Percentiles rank a stretch among this genome's conserved stretches.
Evolutionary conservation across 2,888 invertebrate genomes (phyloP).

Genomic region (Cenopis cana): DNA sequence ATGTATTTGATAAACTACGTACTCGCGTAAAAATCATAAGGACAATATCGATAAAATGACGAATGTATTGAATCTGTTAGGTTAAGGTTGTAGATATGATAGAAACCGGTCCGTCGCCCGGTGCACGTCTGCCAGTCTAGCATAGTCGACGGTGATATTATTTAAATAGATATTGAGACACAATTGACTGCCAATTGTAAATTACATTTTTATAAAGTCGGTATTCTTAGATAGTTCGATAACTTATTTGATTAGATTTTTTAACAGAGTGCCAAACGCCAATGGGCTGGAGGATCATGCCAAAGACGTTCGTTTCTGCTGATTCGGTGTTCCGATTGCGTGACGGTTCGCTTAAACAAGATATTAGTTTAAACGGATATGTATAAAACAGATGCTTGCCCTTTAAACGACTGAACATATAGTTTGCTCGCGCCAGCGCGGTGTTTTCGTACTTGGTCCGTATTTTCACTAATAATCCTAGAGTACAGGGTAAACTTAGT

Average conservation of each 20-base stretch:
- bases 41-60: conserved; percentile 83
- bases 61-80: conserved; percentile 75
- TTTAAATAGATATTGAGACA: conserved; percentile 75
- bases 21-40: conserved; percentile 83
- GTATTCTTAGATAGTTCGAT: conserved; percentile 81
- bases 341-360: conserved; percentile 34
- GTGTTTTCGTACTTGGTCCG: conserved; percentile 59
- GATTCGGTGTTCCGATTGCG: conserved; percentile 17
- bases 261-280: conserved; percentile 76
- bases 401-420: conserved; percentile 71
- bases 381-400: conserved; percentile 71
- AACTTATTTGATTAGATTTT: conserved; percentile 78
- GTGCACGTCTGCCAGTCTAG: conserved; percentile 63
- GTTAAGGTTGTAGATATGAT: conserved; percentile 79
- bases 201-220: conserved; percentile 77
- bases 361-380: conserved; percentile 59
- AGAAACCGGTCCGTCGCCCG: conserved; percentile 51
- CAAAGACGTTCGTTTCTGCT: conserved; percentile 49
- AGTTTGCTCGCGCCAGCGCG: conserved; percentile 30
- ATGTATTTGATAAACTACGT: conserved; percentile 82
- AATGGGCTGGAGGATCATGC: conserved; percentile 47
- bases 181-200: conserved; percentile 85
- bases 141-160: conserved; percentile 74
- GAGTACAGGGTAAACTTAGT: conserved; percentile 84
- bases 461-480: conserved; percentile 81